Evolutionary conservation across 2,113 vertebrate genomes (phyloP), one percentile per base, ranked within the genome.

Genomic region (Macquaria australasica): DNA sequence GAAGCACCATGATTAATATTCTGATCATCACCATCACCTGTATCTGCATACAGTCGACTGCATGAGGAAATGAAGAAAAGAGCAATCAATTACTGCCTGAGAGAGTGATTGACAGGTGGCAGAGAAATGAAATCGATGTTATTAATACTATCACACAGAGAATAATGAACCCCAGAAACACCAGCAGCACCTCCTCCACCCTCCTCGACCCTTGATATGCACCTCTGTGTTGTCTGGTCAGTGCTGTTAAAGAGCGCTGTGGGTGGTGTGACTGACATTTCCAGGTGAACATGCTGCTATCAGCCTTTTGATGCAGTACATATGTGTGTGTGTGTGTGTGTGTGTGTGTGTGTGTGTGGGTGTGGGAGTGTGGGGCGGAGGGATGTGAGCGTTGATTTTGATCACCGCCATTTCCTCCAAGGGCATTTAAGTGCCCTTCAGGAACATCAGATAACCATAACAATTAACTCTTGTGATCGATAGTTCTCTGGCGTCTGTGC

Each of bases 361-460:
- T 56, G 39, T 39, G 39, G 39, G 39, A 39, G 20, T 12, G 48
- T 81, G 34, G 71, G 1, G 31, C 0, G 5, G 62, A 31, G 39
- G 58, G 66, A 74, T 41, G 11, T 1, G 60, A 41, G 67, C 3
- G 8, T 11, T 59, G 77, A 78, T 78, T 82, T 20, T 77, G 60
- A 85, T 70, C 67, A 16, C 16, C 4, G 6, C 50, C 48, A 25
- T 86, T 81, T 88, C 84, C 84, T 71, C 50, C 14, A 60, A 80
- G 74, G 77, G 6, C 12, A 37, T 45, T 73, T 37, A 68, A 55
- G 67, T 41, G 77, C 77, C 67, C 84, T 77, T 80, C 82, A 85
- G 79, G 75, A 83, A 56, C 82, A 85, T 85, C 82, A 83, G 84
- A 83, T 89, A 87, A 81, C 77, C 21, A 8, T 10, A n/a, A 84